phyloP scores from a whole-genome alignment of 2,888 invertebrate species.

The Ganaspis brasiliensis region DNA sequence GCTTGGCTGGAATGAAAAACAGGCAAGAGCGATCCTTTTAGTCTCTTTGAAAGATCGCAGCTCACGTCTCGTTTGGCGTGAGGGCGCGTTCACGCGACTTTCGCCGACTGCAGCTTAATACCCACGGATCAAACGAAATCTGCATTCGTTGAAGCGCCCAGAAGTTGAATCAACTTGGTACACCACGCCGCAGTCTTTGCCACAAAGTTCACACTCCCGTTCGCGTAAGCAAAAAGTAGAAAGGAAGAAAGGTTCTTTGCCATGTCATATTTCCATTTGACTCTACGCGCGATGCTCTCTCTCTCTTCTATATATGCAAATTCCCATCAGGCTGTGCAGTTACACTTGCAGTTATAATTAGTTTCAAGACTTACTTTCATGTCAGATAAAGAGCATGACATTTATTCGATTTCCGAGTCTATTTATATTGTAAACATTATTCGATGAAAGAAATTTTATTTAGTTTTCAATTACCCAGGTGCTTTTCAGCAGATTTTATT shows the following conservation, averaged over 20 bases:
- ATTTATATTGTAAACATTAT: too few species aligned
- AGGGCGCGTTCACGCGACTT: constrained; percentile 30
- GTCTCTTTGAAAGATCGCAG: constrained; percentile 26
- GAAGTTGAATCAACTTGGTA: constrained; percentile 22
- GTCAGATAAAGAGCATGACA: too few species aligned
- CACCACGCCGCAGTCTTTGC: constrained; percentile 15
- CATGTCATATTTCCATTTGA: constrained; percentile 20
- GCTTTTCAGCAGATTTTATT: too few species aligned
- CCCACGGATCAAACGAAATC: constrained; percentile 34
- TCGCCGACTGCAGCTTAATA: constrained; percentile 19
- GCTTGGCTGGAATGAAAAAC: constrained; percentile 35
- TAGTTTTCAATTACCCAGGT: too few species aligned
- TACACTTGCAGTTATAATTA: constrained; percentile 18
- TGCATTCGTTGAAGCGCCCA: constrained; percentile 17
- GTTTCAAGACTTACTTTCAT: constrained; percentile 14
- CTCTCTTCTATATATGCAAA: constrained; percentile 4
- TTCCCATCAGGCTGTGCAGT: background rate
- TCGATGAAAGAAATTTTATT: too few species aligned
- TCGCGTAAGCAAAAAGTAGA: constrained; percentile 10
- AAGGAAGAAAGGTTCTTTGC: constrained; percentile 15
- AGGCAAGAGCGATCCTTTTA: constrained; percentile 35
- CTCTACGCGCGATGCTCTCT: constrained; percentile 6
- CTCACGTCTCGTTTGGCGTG: constrained; percentile 14
- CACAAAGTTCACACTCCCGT: constrained; percentile 16
- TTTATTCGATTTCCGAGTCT: too few species aligned